A percentile compares a stretch with the other conserved stretches of the same genome.
Conservation (phyloP, 2,888 invertebrate genomes). For the Macroteleia sp. region DNA sequence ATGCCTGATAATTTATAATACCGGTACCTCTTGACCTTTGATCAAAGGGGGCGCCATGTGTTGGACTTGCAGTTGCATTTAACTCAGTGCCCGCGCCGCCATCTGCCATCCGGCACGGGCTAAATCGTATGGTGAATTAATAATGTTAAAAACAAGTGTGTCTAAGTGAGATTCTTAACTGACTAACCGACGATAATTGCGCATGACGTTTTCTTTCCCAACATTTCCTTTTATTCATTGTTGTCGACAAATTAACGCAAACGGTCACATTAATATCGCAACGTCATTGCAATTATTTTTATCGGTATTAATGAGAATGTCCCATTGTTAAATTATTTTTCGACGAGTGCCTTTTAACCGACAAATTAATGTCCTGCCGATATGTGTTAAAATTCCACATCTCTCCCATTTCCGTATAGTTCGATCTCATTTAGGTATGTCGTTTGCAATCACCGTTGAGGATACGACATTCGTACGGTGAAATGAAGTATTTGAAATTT, state of each 20-base stretch:
- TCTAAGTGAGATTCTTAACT: constrained; percentile 82
- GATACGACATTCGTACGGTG: constrained; percentile 18
- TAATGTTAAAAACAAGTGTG: constrained; percentile 76
- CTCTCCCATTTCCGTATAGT: constrained; percentile 34
- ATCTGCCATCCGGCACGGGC: constrained; percentile 33
- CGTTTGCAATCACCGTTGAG: constrained; percentile 2
- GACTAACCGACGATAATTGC: constrained; percentile 76
- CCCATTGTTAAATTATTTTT: constrained; percentile 70
- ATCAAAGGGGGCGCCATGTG: constrained; percentile 76
- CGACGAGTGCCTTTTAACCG: constrained; percentile 82
- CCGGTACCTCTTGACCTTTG: constrained; percentile 68
- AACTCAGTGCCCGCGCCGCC: constrained; percentile 66
- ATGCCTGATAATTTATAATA: constrained; percentile 70
- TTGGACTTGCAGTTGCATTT: constrained; percentile 84
- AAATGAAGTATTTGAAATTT: constrained; percentile 29
- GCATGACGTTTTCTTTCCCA: constrained; percentile 77
- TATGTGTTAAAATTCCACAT: constrained; percentile 67
- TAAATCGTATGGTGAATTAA: constrained; percentile 72
- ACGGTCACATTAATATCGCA: too few species aligned
- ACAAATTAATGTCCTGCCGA: constrained; percentile 71
- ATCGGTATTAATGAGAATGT: constrained; percentile 28
- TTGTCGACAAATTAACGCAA: too few species aligned
- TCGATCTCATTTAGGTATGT: constrained; percentile 13
- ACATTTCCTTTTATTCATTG: neutral
- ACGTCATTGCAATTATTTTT: constrained; percentile 67